These are phyloP conservation scores for Ormyrus rosae DNA, from an alignment of 2,888 invertebrate species.

Conservation along the genomic window DNA sequence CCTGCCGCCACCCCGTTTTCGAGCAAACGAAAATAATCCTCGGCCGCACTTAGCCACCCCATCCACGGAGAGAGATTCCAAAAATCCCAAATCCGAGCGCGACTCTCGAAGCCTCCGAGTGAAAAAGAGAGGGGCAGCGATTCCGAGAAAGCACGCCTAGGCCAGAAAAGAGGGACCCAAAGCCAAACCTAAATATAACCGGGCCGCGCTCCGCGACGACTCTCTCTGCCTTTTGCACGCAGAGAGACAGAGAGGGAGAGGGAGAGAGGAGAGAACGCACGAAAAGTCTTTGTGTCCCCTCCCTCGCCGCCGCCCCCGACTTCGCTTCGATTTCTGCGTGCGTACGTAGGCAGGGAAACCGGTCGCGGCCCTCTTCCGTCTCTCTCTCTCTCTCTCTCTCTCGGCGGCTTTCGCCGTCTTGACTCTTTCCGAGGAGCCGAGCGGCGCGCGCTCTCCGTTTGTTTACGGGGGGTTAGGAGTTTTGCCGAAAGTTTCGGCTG, in stretches of 20 bases:
- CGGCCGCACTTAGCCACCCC: background rate
- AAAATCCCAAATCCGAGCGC: conserved; percentile 32
- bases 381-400: background rate
- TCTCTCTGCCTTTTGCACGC: background rate
- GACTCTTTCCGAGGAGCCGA: conserved; percentile 24
- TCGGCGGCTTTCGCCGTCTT: background rate
- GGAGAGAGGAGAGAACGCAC: background rate
- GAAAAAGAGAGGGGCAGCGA: background rate
- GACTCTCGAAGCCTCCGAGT: background rate
- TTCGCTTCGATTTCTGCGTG: conserved; percentile 42
- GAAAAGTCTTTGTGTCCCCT: conserved; percentile 48
- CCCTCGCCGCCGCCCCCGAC: conserved; percentile 21
- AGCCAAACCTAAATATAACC: conserved; percentile 55
- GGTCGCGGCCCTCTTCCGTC: conserved; percentile 29
- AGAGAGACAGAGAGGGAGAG: no score
- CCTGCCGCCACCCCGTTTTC: no score
- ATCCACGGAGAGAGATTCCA: conserved; percentile 1
- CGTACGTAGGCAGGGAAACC: conserved; percentile 43
- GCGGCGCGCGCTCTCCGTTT: background rate
- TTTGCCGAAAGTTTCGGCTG: no score
- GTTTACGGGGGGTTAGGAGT: background rate
- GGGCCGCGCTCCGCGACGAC: conserved; percentile 21
- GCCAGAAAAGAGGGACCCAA: conserved; percentile 48
- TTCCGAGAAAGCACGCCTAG: conserved; percentile 46
- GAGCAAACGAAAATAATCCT: no score